Percentiles rank a stretch among this genome's conserved stretches.
Conservation (phyloP, 2,888 invertebrate genomes). For the Timandra comae region DNA sequence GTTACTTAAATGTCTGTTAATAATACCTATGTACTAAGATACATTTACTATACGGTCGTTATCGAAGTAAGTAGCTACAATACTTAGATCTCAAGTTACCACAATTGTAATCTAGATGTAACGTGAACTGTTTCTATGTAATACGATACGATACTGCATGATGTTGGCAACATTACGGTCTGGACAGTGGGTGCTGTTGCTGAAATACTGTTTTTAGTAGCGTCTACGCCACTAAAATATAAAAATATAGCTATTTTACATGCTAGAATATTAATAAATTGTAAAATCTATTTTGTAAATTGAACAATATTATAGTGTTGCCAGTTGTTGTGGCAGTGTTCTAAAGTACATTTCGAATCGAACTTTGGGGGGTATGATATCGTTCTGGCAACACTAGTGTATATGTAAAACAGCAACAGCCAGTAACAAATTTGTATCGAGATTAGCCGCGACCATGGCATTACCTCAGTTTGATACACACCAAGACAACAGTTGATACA, state of each 20-base stretch:
- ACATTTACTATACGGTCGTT: conserved; percentile 22
- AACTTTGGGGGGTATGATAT: conserved; percentile 3
- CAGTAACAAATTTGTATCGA: conserved; percentile 12
- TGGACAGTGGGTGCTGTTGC: conserved; percentile 21
- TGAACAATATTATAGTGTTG: conserved; percentile 8
- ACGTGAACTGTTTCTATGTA: conserved; percentile 15
- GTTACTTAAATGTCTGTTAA: conserved; percentile 26
- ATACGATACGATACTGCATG: conserved; percentile 7
- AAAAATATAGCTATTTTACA: conserved; percentile 18
- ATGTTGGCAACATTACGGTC: conserved; percentile 19
- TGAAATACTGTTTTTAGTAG: conserved; percentile 25
- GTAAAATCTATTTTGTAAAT: conserved; percentile 4
- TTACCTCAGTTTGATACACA: conserved; percentile 15
- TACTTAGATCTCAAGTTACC: conserved; percentile 27
- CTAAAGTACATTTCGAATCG: conserved; percentile 9
- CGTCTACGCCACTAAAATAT: conserved; percentile 18
- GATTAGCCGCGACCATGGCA: conserved; percentile 13
- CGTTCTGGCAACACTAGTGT: conserved; percentile 11
- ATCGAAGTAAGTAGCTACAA: conserved; percentile 26
- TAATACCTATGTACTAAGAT: conserved; percentile 24
- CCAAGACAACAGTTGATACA: conserved; percentile 33
- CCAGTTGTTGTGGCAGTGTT: conserved; percentile 2
- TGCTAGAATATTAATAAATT: conserved; percentile 10
- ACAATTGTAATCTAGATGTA: conserved; percentile 20
- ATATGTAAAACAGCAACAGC: conserved; percentile 27